Evolutionary conservation across 2,113 vertebrate genomes (phyloP).

Genomic region (Anarrhichthys ocellatus): DNA sequence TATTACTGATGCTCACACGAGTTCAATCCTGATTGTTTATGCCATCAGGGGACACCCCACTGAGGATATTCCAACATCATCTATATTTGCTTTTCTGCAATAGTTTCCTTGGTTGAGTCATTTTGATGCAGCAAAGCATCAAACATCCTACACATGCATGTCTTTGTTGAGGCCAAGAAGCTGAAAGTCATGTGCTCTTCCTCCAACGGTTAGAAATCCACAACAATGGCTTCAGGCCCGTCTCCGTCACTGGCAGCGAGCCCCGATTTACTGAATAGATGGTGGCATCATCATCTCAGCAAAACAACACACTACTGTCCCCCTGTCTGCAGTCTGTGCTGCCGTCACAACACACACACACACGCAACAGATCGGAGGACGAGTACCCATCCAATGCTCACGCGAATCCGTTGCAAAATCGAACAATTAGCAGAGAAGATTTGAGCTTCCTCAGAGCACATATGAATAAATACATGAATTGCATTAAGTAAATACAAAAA

Average conservation of each 20-base stretch:
- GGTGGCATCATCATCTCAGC: constrained; percentile 65
- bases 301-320: constrained; percentile 70
- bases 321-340: constrained; percentile 45
- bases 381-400: background rate
- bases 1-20: constrained; percentile 22
- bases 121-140: background rate
- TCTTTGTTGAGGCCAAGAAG: background rate
- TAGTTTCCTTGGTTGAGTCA: background rate
- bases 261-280: constrained; percentile 60
- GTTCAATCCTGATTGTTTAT: background rate
- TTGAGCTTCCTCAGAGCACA: background rate
- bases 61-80: background rate
- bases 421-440: background rate
- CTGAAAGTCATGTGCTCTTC: background rate
- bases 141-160: too few relatives aligned
- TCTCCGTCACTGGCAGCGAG: constrained; percentile 40
- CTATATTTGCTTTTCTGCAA: background rate
- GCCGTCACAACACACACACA: constrained; percentile 54
- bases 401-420: background rate
- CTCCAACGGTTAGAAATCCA: constrained; percentile 12
- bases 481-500: background rate
- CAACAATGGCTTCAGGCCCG: constrained; percentile 42
- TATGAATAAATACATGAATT: too few relatives aligned
- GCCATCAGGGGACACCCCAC: background rate
- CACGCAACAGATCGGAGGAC: background rate